Evolutionary conservation across 2,113 vertebrate species (phyloP), one percentile per base, ranked within the genome.

Genomic region (Aix galericulata): DNA sequence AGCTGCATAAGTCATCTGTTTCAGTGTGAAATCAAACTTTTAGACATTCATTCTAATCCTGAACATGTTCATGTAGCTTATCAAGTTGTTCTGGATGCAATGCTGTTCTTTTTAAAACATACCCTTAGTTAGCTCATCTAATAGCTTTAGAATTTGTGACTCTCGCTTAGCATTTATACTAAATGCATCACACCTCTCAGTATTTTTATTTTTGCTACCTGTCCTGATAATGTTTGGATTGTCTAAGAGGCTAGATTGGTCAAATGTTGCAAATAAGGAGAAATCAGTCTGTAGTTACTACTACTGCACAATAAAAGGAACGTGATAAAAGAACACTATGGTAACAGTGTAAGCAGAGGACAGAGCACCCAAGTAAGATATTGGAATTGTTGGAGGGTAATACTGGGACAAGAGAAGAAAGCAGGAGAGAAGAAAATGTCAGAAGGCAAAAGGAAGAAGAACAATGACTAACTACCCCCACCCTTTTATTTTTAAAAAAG

Each of bases 401-500:
- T 63, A 89, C 21, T n/a, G 14, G 11, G 13, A 82, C 42, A 56
- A 82, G 8, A 17, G 15, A 55, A 36, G 6, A 60, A 91, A 69
- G 3, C 2, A 21, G 4, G 1, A 3, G 1, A 5, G 29, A 16
- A 5, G 4, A 26, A 2, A 22, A 48, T 22, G 52, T 31, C 5
- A 86, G 44, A 58, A 92, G 73, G n/a, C 16, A 66, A 9, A 53
- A 67, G 44, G 58, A 44, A 36, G 32, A 52, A 32, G 4, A 76
- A 34, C 7, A 63, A 32, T 2, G 2, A 17, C 1, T 8, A 44
- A 16, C 25, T 53, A 62, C 29, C 13, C 4, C 2, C 59, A 22
- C 1, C 2, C 9, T 27, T 29, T 17, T 2, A 27, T 58, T 22
- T 76, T 74, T 64, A 46, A 8, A 52, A 46, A 48, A n/a, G 17